A percentile compares a stretch with the other conserved stretches of the same genome.
Conservation (phyloP, 2,797 vertebrate species). For the Pogonophryne albipinna region DNA sequence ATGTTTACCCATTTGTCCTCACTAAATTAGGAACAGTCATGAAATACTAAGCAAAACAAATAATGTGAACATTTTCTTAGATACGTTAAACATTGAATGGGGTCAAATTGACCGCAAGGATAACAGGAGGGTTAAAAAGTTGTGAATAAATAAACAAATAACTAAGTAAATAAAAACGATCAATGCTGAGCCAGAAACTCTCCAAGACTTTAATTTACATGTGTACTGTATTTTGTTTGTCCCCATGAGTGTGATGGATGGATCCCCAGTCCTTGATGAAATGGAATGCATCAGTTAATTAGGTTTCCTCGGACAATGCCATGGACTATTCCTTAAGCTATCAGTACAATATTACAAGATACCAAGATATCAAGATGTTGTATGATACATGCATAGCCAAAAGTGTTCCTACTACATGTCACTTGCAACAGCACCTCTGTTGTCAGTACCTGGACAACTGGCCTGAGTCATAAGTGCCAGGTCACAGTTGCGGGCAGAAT, state of each 20-base stretch:
- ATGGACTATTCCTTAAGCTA: conserved; percentile 41
- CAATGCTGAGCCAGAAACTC: conserved; percentile 65
- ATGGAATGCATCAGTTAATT: conserved; percentile 86
- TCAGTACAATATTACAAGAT: conserved; percentile 21
- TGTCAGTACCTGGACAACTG: conserved; percentile 5
- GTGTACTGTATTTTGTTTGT: conserved; percentile 82
- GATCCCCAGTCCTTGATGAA: conserved; percentile 75
- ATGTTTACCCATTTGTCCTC: too few species aligned
- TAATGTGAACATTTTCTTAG: too few species aligned
- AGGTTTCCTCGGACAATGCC: conserved; percentile 79
- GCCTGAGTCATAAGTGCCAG: conserved; percentile 25
- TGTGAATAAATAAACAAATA: conserved; percentile 66
- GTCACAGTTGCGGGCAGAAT: conserved; percentile 15
- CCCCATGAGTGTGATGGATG: conserved; percentile 78
- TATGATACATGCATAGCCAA: conserved; percentile 4
- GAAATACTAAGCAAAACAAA: too few species aligned
- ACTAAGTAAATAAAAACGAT: conserved; percentile 75
- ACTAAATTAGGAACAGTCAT: too few species aligned
- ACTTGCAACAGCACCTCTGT: background rate
- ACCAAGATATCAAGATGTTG: background rate
- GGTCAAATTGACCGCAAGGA: too few species aligned
- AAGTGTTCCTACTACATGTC: background rate
- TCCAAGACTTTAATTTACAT: conserved; percentile 80
- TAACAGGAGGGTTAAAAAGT: conserved; percentile 24
- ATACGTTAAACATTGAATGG: too few species aligned